These are phyloP conservation scores for Tiliqua scincoides DNA, from an alignment of 2,113 vertebrate species.

Conservation along the genomic window DNA sequence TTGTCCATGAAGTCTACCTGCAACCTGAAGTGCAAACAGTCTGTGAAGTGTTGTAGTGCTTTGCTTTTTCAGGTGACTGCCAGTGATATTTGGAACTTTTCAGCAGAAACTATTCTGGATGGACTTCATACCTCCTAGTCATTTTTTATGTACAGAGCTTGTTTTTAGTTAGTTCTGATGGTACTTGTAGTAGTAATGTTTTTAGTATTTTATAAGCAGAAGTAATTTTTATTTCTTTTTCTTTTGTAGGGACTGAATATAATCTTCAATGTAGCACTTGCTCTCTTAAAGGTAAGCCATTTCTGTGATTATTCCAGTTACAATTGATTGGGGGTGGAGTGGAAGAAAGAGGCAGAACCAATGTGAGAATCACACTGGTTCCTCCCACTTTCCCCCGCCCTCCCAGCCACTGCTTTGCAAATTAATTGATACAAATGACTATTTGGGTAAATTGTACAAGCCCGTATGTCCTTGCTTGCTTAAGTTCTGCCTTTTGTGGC, in stretches of 20 bases:
- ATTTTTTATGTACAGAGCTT: background rate
- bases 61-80: background rate
- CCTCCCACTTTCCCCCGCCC: no score
- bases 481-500: background rate
- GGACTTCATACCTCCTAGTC: background rate
- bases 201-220: background rate
- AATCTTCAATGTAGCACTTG: slow-evolving; percentile 97
- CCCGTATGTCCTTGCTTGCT: no score
- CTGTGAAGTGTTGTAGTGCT: background rate
- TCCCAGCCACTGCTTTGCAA: background rate
- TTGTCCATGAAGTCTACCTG: background rate
- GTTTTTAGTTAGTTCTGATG: background rate
- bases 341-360: no score
- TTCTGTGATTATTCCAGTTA: slow-evolving; percentile 25
- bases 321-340: no score
- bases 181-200: background rate
- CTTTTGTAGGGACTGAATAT: slow-evolving; percentile 91
- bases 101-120: no score
- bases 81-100: no score
- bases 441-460: no score
- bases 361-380: no score
- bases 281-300: slow-evolving; percentile 92
- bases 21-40: no score
- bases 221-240: slow-evolving; percentile 33
- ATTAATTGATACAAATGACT: background rate